Base-by-base conservation (phyloP, 2,113 vertebrate species). In the Raja brachyura region DNA sequence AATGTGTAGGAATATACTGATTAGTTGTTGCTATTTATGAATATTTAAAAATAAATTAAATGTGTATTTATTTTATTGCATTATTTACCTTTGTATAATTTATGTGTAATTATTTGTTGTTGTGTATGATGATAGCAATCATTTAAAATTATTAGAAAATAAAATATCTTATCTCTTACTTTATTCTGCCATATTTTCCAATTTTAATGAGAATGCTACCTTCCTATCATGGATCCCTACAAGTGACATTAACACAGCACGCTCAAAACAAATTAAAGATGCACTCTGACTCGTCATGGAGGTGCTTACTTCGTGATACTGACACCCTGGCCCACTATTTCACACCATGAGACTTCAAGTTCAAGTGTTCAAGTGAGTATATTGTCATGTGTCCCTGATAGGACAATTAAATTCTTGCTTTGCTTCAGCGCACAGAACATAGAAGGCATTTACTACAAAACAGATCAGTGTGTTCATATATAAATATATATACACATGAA, bases 121-220 rank as follows among this genome's bases (percentile, higher is more conserved):
- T 66, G 73, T 0, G 4, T 39, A 73, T 54, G 48, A 70, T 92
- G 66, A 13, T 25, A 73, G 7, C 48, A 25, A 10, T 73, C 31
- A 92, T 20, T 90, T 90, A 13, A 70, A 73, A 70, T 70, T 39
- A 48, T 73, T 31, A 9, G 28, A 10, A 68, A 92, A 92, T 92
- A 73, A 92, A 73, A 70, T 48, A 25, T 92, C 56, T 56, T 22
- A 83, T 92, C 48, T 92, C 48, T 83, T 56, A 83, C 39, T 86
- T 86, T 14, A 11, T 63, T 61, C 61, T 85, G 22, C 7, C 54
- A 11, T n/a, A n/a, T n/a, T 1, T 54, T 56, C 2, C 11, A 31
- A n/a, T 85, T n/a, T 28, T n/a, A 85, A 11, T n/a, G 48, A 54
- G 25, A 56, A 85, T 4, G 25, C 14, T 22, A 25, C 20, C 25